Evolutionary conservation across 92 coral and sea anemone genomes (phyloP).

Genomic region (Porites divaricata): DNA sequence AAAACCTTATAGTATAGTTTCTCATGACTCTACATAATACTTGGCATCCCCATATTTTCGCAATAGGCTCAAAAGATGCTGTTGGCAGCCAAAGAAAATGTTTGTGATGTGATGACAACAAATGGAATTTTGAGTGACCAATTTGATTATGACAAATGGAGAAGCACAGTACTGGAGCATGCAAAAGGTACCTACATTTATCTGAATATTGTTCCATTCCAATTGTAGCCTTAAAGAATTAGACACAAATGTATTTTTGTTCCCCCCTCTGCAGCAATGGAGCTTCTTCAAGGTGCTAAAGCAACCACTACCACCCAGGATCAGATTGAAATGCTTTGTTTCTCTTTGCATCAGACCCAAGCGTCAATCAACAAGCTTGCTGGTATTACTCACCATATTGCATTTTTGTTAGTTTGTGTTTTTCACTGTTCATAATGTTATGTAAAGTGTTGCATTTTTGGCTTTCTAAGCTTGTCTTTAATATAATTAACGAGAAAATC

Average conservation of each 20-base stretch:
- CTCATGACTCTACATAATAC: too few species aligned
- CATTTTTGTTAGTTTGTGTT: background rate
- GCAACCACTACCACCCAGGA: background rate
- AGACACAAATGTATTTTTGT: too few species aligned
- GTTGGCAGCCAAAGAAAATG: background rate
- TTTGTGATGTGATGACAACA: background rate
- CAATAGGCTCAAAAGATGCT: background rate
- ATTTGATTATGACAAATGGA: background rate
- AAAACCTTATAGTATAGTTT: too few species aligned
- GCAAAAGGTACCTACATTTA: too few species aligned
- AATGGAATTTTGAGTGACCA: background rate
- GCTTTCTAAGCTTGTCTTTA: too few species aligned
- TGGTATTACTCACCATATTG: background rate
- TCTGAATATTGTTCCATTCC: too few species aligned
- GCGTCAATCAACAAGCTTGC: conserved; percentile 7
- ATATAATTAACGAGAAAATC: too few species aligned
- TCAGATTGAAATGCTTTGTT: conserved; percentile 8
- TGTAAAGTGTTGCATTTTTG: too few species aligned
- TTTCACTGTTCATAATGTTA: too few species aligned
- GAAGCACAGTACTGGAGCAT: background rate
- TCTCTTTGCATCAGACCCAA: background rate
- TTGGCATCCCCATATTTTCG: background rate
- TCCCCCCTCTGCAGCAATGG: too few species aligned
- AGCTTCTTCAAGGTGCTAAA: background rate
- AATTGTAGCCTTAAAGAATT: background rate